Conservation (phyloP, 2,888 invertebrate species). For the Lasioglossum lativentre region DNA sequence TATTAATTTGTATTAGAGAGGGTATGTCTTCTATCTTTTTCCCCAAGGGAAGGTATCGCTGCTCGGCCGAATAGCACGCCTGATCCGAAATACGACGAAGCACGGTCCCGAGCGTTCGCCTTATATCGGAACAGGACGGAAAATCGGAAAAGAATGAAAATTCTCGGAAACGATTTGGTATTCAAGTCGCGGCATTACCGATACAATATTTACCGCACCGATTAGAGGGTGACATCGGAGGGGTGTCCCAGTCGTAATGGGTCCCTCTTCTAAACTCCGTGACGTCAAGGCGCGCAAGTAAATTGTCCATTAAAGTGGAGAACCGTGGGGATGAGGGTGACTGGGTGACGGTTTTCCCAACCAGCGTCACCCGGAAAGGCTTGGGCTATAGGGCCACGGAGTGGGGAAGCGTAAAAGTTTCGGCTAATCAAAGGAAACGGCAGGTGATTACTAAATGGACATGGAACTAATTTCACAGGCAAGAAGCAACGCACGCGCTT, state of each 20-base stretch:
- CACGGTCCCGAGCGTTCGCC: too few relatives aligned
- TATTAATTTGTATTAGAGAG: too few relatives aligned
- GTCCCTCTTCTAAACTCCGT: constrained; percentile 38
- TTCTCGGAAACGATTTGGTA: background rate
- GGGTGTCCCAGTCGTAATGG: constrained; percentile 33
- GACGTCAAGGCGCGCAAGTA: constrained; percentile 61
- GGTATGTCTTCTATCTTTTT: too few relatives aligned
- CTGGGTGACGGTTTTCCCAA: too few relatives aligned
- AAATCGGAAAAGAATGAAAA: too few relatives aligned
- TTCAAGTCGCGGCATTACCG: background rate
- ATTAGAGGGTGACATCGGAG: constrained; percentile 24
- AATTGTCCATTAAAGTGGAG: constrained; percentile 68
- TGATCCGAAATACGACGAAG: too few relatives aligned
- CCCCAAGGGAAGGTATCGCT: too few relatives aligned
- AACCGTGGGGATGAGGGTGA: constrained; percentile 22
- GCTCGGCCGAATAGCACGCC: too few relatives aligned
- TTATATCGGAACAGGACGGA: too few relatives aligned
- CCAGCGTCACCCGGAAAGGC: too few relatives aligned
- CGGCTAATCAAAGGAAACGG: constrained; percentile 72
- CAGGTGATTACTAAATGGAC: constrained; percentile 73
- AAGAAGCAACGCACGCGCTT: constrained; percentile 33
- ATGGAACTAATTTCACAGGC: constrained; percentile 65
- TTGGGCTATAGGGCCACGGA: too few relatives aligned
- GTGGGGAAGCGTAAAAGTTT: constrained; percentile 52
- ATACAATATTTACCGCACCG: constrained; percentile 20